Conservation (phyloP, 2,888 invertebrate genomes). For the Cistogaster globosa region DNA sequence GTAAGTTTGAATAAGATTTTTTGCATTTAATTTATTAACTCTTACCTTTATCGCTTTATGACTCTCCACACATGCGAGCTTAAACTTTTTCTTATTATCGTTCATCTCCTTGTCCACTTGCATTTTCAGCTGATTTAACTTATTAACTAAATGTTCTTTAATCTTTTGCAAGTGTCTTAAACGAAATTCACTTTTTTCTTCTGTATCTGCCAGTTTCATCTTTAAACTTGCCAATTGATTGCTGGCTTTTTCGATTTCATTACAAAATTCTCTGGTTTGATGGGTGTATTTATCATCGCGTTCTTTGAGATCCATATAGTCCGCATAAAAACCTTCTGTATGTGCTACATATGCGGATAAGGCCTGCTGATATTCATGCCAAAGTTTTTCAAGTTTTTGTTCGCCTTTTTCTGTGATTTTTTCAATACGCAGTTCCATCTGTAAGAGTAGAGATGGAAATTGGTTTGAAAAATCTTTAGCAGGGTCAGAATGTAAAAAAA, state of each 20-base stretch:
- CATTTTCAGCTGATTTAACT: conserved; percentile 84
- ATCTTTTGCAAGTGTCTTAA: conserved; percentile 83
- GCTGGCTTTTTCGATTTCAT: conserved; percentile 80
- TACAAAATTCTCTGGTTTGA: conserved; percentile 80
- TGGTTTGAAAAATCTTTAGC: neutral
- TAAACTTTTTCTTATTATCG: conserved; percentile 85
- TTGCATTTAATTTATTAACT: neutral
- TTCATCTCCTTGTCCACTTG: conserved; percentile 84
- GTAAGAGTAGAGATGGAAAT: neutral
- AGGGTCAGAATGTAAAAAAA: too few relatives aligned
- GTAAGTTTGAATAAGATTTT: neutral
- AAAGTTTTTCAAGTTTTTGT: conserved; percentile 84
- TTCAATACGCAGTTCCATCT: conserved; percentile 82
- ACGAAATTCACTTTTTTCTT: conserved; percentile 83
- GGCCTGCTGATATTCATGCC: conserved; percentile 82
- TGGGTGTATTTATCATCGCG: conserved; percentile 82
- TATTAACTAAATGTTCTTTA: conserved; percentile 84
- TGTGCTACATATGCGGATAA: conserved; percentile 81
- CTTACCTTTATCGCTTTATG: conserved; percentile 82
- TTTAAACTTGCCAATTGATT: conserved; percentile 82
- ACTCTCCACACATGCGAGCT: conserved; percentile 86
- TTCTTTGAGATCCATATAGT: conserved; percentile 83
- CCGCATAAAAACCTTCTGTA: conserved; percentile 82
- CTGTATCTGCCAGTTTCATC: conserved; percentile 84
- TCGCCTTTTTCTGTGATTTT: conserved; percentile 83